Evolutionary conservation across 2,113 vertebrate species (phyloP).

Genomic region (Cyprinodon brontotheroides): DNA sequence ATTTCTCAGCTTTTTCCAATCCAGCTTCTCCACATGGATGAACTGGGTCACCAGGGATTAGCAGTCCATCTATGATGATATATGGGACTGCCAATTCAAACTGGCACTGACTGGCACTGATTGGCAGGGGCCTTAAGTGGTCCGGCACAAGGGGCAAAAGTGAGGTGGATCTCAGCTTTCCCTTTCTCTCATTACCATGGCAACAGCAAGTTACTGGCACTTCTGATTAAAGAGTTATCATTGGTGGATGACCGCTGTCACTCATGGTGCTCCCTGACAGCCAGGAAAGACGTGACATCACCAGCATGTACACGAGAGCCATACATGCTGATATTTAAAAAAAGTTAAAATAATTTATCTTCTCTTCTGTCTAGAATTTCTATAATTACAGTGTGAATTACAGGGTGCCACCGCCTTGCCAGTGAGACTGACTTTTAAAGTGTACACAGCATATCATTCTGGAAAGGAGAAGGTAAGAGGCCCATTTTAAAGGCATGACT

Average conservation of each 20-base stretch:
- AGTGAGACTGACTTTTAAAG: no score
- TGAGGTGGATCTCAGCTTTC: slow-evolving; percentile 31
- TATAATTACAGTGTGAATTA: neutral
- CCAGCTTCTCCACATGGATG: slow-evolving; percentile 21
- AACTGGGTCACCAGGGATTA: slow-evolving; percentile 31
- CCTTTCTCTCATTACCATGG: slow-evolving; percentile 52
- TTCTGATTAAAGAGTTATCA: slow-evolving; percentile 75
- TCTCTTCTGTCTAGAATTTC: neutral
- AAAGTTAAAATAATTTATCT: neutral
- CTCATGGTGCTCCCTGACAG: slow-evolving; percentile 58
- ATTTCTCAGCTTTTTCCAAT: slow-evolving; percentile 26
- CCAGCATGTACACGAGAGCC: neutral
- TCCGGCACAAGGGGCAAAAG: slow-evolving; percentile 44
- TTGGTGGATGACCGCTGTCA: slow-evolving; percentile 71
- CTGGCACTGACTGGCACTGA: slow-evolving; percentile 72
- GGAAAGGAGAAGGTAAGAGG: no score
- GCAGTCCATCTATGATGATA: slow-evolving; percentile 54
- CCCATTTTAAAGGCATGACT: no score
- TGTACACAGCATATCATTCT: no score
- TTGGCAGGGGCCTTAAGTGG: slow-evolving; percentile 55
- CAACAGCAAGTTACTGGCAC: slow-evolving; percentile 59
- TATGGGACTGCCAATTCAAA: slow-evolving; percentile 62
- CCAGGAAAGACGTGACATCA: slow-evolving; percentile 50
- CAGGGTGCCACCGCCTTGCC: no score
- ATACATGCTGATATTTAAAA: neutral